Base-by-base conservation (phyloP, 2,888 invertebrate genomes). In the Eilema caniola region DNA sequence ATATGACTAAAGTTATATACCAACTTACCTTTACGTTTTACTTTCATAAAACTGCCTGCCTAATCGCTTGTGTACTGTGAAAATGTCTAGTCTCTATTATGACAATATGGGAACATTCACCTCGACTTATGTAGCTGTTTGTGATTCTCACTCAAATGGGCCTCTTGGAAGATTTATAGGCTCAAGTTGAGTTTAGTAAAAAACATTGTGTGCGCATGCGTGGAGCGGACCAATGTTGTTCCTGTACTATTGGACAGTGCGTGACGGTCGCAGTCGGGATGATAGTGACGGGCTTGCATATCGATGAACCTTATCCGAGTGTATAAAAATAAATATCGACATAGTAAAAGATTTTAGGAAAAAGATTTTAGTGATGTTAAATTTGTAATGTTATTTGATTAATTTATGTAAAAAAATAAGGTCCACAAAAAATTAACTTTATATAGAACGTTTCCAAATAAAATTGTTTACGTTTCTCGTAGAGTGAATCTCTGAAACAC, bases 141-240 rank as follows among this genome's bases (percentile, higher is more conserved):
- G 86, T 79, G 78, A 84, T 84, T 78, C 80, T 75, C 80, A 78
- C 74, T 71, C 82, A 86, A 89, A 88, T 85, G 82, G 75, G 80
- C 80, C 73, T 79, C 77, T 77, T 79, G 78, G 73, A 79, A 88
- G 89, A 92, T 92, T 92, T 91, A 91, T 92, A 86, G 88, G 79
- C 83, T 85, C 85, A 90, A 92, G 89, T 92, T 89, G 87, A 83
- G 85, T 92, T 90, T 86, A 80, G 86, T 72, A 88, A 92, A 90
- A 92, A 93, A 93, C 93, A 93, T 74, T 81, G 61, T 66, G 47
- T 67, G 84, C 93, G 93, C 93, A 92, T 91, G 93, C 92, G 93
- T 82, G 70, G 62, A 53, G 65, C 72, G 86, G 80, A 84, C 92
- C 92, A 93, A 91, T 93, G 89, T 86, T 85, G 86, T 86, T 80